Conservation (phyloP, 2,888 invertebrate species). For the Leptopilina myrica region DNA sequence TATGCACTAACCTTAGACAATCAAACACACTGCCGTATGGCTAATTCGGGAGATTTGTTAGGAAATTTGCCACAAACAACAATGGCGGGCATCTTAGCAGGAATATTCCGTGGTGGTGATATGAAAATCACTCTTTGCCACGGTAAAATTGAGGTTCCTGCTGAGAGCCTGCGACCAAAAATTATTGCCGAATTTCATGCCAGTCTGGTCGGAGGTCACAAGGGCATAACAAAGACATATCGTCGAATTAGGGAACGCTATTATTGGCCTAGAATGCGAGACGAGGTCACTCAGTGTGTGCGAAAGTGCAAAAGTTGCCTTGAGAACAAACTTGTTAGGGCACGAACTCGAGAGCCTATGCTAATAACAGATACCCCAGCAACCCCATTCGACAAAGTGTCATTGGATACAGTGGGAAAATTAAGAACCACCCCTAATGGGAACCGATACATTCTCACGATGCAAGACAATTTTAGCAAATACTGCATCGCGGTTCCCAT, state of each 20-base stretch:
- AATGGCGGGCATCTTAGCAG: not conserved
- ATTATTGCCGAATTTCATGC: no score
- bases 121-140: not conserved
- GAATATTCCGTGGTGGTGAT: not conserved
- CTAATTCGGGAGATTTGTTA: no score
- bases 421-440: not conserved
- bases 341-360: not conserved
- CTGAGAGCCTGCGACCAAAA: not conserved
- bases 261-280: not conserved
- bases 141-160: not conserved
- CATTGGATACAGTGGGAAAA: not conserved
- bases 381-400: not conserved
- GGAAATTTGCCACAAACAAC: not conserved
- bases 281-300: not conserved
- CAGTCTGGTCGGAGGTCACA: no score
- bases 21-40: no score
- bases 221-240: no score
- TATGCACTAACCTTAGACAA: not conserved
- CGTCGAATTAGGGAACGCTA: not conserved
- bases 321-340: not conserved
- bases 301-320: not conserved
- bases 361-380: not conserved
- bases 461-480: conserved; percentile 17
- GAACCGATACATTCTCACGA: not conserved
- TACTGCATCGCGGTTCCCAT: not conserved